Percentiles rank a stretch among this genome's conserved stretches.
These are phyloP conservation scores for Ardeotis arabs DNA, from an alignment of 2,113 vertebrate genomes.

Conservation along the genomic window DNA sequence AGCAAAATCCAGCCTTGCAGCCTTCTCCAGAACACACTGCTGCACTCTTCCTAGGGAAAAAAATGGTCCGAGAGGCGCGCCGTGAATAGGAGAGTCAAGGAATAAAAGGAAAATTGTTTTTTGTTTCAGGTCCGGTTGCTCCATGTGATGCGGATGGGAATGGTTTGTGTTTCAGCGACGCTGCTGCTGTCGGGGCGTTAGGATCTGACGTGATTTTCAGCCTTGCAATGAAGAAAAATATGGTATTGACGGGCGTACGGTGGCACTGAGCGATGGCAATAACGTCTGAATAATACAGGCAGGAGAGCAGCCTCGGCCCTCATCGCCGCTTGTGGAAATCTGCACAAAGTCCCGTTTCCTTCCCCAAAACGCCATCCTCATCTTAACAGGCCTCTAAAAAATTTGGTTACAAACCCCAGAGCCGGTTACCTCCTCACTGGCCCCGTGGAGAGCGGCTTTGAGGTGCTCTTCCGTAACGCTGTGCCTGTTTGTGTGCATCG, in stretches of 20 bases:
- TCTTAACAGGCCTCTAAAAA: background rate
- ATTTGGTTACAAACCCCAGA: no score
- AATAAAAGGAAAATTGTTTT: background rate
- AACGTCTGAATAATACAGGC: no score
- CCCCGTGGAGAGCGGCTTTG: rapidly evolving
- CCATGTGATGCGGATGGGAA: background rate
- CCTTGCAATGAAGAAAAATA: no score
- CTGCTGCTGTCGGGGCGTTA: background rate
- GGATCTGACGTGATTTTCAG: rapidly evolving
- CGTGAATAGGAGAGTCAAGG: background rate
- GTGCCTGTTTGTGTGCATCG: rapidly evolving
- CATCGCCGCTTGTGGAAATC: background rate
- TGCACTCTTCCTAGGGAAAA: background rate
- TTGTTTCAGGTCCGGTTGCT: background rate
- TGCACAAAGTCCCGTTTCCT: background rate
- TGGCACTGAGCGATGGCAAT: background rate
- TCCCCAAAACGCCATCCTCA: background rate
- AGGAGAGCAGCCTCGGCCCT: background rate
- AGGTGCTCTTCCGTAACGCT: rapidly evolving
- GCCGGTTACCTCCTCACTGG: rapidly evolving
- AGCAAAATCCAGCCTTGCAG: background rate
- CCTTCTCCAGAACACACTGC: no score
- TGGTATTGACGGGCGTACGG: rapidly evolving
- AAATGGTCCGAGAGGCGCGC: rapidly evolving
- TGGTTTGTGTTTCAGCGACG: rapidly evolving